Percentiles rank a stretch among this genome's conserved stretches.
phyloP scores from a whole-genome alignment of 2,797 vertebrate genomes.

The Rhinogobio ventralis region DNA sequence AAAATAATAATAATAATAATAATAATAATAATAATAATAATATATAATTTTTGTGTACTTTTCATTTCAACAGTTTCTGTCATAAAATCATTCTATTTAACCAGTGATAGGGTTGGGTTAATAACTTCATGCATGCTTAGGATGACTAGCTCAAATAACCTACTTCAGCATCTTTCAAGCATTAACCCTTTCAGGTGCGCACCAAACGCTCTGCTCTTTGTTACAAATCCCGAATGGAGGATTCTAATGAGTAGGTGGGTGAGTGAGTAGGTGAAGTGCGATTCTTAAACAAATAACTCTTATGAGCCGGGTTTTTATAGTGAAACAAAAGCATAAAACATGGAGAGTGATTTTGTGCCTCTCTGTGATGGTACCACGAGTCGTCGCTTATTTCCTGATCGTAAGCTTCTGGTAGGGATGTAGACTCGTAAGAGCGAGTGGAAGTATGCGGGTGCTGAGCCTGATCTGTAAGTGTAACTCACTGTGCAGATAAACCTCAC shows the following conservation, averaged over 20 bases:
- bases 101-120: background rate
- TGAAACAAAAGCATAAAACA: background rate
- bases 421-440: too few relatives aligned
- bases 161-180: slow-evolving; percentile 36
- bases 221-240: background rate
- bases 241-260: too few relatives aligned
- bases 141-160: slow-evolving; percentile 34
- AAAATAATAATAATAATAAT: too few relatives aligned
- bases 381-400: too few relatives aligned
- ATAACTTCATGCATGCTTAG: slow-evolving; percentile 30
- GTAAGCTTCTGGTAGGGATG: too few relatives aligned
- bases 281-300: background rate
- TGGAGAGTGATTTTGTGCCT: background rate
- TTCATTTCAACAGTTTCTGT: background rate
- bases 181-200: slow-evolving; percentile 40
- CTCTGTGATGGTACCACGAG: too few relatives aligned
- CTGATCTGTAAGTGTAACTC: too few relatives aligned
- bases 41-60: too few relatives aligned
- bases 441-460: too few relatives aligned
- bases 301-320: background rate
- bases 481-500: too few relatives aligned
- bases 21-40: too few relatives aligned
- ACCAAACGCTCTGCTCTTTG: slow-evolving; percentile 21
- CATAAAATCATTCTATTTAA: background rate
- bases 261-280: too few relatives aligned